phyloP scores from a whole-genome alignment of 2,888 invertebrate genomes.

The Plagodis dolabraria region DNA sequence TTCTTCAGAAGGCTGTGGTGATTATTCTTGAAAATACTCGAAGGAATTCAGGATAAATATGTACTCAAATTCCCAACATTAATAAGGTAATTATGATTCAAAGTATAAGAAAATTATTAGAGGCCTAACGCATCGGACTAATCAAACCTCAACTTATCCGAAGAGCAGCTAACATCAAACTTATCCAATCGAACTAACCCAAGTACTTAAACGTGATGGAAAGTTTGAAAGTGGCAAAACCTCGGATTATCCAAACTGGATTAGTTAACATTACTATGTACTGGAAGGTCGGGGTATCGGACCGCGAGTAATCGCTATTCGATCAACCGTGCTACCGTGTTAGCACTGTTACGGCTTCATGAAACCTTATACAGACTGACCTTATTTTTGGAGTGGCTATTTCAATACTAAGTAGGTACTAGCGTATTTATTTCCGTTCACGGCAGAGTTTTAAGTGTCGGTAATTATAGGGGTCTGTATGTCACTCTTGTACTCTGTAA shows the following conservation, averaged over 20 bases:
- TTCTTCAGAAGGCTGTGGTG: too few relatives aligned
- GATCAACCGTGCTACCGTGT: slow-evolving; percentile 42
- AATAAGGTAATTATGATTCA: too few relatives aligned
- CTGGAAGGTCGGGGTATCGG: slow-evolving; percentile 37
- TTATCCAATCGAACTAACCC: slow-evolving; percentile 21
- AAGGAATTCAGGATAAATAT: too few relatives aligned
- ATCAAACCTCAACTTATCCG: background rate
- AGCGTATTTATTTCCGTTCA: slow-evolving; percentile 5
- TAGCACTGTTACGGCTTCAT: slow-evolving; percentile 47
- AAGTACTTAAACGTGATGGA: slow-evolving; percentile 1
- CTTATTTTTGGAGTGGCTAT: slow-evolving; percentile 40
- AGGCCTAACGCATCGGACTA: too few relatives aligned
- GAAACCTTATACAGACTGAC: slow-evolving; percentile 44
- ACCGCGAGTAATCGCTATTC: slow-evolving; percentile 49
- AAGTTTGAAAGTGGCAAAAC: slow-evolving; percentile 34
- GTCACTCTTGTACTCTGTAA: background rate
- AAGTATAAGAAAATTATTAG: too few relatives aligned
- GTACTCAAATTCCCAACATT: too few relatives aligned
- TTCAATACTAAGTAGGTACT: background rate
- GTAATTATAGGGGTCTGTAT: slow-evolving; percentile 3
- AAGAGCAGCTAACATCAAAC: slow-evolving; percentile 10
- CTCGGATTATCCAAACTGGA: slow-evolving; percentile 44
- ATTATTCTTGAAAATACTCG: too few relatives aligned
- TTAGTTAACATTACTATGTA: slow-evolving; percentile 24
- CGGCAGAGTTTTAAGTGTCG: background rate